These are phyloP conservation scores for Lutjanus campechanus DNA, from an alignment of 2,797 vertebrate species.

Conservation along the genomic window DNA sequence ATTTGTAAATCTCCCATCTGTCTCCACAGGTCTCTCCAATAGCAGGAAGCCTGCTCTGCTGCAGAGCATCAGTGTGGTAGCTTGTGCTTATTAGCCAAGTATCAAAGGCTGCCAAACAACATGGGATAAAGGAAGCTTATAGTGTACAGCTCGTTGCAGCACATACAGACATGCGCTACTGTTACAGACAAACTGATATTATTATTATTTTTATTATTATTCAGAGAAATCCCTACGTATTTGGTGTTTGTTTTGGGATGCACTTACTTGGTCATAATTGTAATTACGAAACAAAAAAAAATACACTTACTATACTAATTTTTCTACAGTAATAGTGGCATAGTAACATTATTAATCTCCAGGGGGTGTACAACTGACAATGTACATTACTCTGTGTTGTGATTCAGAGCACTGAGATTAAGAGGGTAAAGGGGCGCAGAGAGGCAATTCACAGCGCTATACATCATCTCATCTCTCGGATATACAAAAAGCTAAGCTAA, in stretches of 20 bases:
- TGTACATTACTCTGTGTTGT: background rate
- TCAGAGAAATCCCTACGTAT: background rate
- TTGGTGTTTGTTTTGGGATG: background rate
- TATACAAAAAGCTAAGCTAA: too few relatives aligned
- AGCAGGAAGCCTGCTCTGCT: constrained; percentile 50
- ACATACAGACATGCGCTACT: constrained; percentile 1
- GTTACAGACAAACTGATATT: constrained; percentile 14
- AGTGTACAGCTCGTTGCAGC: constrained; percentile 25
- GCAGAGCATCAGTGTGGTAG: constrained; percentile 42
- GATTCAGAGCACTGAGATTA: background rate
- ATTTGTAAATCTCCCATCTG: constrained; percentile 68
- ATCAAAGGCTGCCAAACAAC: constrained; percentile 50
- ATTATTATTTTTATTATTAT: background rate
- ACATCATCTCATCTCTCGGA: too few relatives aligned
- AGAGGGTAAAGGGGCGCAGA: background rate
- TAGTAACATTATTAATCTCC: too few relatives aligned
- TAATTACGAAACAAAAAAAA: background rate
- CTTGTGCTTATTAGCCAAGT: constrained; percentile 53
- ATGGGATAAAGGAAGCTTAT: constrained; percentile 42
- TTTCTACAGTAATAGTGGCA: background rate
- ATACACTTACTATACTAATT: background rate
- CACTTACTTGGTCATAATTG: background rate
- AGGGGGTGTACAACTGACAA: background rate
- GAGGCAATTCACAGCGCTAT: too few relatives aligned
- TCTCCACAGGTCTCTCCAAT: constrained; percentile 66